Evolutionary conservation across 2,888 invertebrate species (phyloP), one percentile per base, ranked within the genome.

Genomic region (Lepidocyrtoides sp.): DNA sequence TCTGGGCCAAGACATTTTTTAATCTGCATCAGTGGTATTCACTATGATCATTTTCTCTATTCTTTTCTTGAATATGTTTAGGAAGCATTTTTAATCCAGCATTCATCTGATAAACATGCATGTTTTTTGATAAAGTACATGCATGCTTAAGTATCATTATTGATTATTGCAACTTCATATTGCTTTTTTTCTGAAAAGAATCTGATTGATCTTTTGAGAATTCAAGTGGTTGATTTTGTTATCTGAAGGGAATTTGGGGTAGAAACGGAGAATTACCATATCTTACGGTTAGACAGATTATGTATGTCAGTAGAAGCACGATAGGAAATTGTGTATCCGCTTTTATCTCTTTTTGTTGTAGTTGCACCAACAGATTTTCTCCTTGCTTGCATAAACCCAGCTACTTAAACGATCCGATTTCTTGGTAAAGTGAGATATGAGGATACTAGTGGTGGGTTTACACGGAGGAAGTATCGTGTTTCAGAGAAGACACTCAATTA

Each of bases 401-500:
- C 82, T 89, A 75, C 83, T 89, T 75, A 89, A 89, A 63, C 75
- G 75, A 89, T 89, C 83, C 60, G 48, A 83, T 89, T 89, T 89
- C 89, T 82, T 83, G 75, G 82, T 82, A 75, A 75, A 75, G 36
- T 89, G 75, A 89, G 89, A 83, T 83, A 57, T 29, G 72, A 26
- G 83, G 75, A 88, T 79, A 23, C 17, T 36, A 57, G 17, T 32
- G 32, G 14, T 17, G 51, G 81, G 57, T n/a, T 36, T 60, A 41
- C 44, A 10, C 10, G 23, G 41, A 89, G 89, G 89, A 89, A 89
- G 89, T 89, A 89, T 89, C 89, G 29, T 89, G 89, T 89, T 89
- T 83, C 89, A 66, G 60, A 72, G 83, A 89, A 89, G 83, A 89
- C 83, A 89, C 83, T 89, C 82, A 83, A 89, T 89, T 89, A 89